Evolutionary conservation across 2,797 vertebrate species (phyloP).

Genomic region (Trichosurus vulpecula): DNA sequence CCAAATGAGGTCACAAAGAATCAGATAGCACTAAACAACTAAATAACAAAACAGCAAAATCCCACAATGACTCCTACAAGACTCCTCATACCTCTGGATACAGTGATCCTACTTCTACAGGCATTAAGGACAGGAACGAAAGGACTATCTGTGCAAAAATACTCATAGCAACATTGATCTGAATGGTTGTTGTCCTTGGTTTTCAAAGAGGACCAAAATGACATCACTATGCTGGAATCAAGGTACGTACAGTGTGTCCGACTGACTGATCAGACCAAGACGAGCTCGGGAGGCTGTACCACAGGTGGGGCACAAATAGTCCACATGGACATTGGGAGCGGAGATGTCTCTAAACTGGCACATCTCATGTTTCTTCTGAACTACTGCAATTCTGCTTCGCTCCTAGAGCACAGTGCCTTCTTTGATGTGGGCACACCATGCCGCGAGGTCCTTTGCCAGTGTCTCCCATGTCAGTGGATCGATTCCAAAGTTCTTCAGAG

Average conservation of each 20-base stretch:
- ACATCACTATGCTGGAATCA: background rate
- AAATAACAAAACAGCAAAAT: background rate
- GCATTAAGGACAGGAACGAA: background rate
- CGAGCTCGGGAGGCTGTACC: background rate
- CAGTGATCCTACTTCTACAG: background rate
- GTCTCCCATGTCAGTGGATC: too few species aligned
- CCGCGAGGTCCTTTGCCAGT: too few species aligned
- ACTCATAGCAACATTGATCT: background rate
- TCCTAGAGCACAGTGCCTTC: too few species aligned
- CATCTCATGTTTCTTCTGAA: too few species aligned
- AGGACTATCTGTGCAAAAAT: background rate
- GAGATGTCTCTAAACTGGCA: too few species aligned
- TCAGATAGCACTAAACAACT: background rate
- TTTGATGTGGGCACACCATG: too few species aligned
- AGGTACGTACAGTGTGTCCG: background rate
- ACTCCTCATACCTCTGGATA: background rate
- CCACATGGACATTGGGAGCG: too few species aligned
- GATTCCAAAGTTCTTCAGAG: too few species aligned
- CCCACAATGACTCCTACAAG: background rate
- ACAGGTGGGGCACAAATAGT: background rate
- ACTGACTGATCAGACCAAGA: background rate
- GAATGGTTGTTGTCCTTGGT: background rate
- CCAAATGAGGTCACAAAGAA: background rate
- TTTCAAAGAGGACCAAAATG: background rate
- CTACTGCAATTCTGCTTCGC: too few species aligned